These are phyloP conservation scores for Sterna hirundo DNA, from an alignment of 2,113 vertebrate genomes.

Conservation along the genomic window DNA sequence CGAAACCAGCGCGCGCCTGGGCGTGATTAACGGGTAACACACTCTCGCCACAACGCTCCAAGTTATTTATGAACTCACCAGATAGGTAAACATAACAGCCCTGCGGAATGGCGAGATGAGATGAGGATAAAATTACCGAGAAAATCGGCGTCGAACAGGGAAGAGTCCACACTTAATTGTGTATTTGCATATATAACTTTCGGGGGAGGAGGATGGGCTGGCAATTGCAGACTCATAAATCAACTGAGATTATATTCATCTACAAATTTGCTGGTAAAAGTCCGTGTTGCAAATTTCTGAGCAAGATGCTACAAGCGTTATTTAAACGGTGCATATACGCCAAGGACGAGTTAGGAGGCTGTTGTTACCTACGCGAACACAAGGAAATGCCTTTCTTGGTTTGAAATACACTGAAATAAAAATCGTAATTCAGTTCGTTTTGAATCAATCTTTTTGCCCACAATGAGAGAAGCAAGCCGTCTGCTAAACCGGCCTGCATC, in stretches of 20 bases:
- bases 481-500: background rate
- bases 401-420: background rate
- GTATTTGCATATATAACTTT: background rate
- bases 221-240: background rate
- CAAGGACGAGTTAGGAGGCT: background rate
- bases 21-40: background rate
- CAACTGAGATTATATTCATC: background rate
- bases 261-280: background rate
- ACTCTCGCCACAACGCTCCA: background rate
- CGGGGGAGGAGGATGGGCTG: background rate
- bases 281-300: background rate
- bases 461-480: background rate
- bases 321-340: background rate
- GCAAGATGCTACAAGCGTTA: background rate
- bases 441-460: background rate
- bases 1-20: background rate
- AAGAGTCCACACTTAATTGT: background rate
- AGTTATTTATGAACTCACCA: background rate
- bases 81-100: background rate
- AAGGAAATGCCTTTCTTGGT: background rate
- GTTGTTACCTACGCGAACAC: fast-evolving
- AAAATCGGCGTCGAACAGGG: background rate
- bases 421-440: background rate
- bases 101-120: background rate
- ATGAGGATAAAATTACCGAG: background rate